Base-by-base conservation (phyloP, 2,888 invertebrate species). In the Epinotia brunnichana region DNA sequence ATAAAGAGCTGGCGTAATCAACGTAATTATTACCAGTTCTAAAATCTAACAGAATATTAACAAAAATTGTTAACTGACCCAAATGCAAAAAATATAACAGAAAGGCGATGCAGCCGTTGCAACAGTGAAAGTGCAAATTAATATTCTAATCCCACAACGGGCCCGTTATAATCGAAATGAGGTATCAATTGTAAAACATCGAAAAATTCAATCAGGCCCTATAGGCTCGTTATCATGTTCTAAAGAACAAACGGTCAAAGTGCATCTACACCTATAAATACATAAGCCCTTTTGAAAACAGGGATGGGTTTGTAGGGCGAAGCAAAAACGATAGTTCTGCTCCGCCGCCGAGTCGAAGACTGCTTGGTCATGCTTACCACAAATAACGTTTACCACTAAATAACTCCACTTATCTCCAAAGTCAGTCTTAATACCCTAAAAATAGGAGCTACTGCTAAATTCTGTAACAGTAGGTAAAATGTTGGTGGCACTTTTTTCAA, bases 301-400 rank as follows among this genome's bases (percentile, higher is more conserved):
- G n/a, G 10, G 44, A 39, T 44, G 13, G 39, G n/a, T 63, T 72
- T 63, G 68, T 73, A 73, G 73, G 68, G 63, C 73, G 63, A 73
- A 61, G 68, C 63, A 69, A 63, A 69, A 62, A 15, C 48, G 62
- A 62, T 63, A 63, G 67, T 69, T 69, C 69, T 73, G 57, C 44
- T 73, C 63, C 68, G 63, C 57, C 51, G 68, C 62, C 48, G 72
- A 35, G 57, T 53, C 71, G 57, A 19, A 24, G 68, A 69, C 19
- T 44, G 73, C 73, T 69, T 59, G 62, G 69, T 73, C 73, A 73
- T 69, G 73, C 73, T 73, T 73, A 73, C 73, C 51, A 35, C 48
- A 69, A 57, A 56, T 19, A 48, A 17, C 29, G 51, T 57, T 57
- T 63, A 62, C 29, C 21, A 24, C 24, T 73, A 19, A 51, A 17